phyloP scores from a whole-genome alignment of 2,797 vertebrate genomes.

The Sebastes flavidus region DNA sequence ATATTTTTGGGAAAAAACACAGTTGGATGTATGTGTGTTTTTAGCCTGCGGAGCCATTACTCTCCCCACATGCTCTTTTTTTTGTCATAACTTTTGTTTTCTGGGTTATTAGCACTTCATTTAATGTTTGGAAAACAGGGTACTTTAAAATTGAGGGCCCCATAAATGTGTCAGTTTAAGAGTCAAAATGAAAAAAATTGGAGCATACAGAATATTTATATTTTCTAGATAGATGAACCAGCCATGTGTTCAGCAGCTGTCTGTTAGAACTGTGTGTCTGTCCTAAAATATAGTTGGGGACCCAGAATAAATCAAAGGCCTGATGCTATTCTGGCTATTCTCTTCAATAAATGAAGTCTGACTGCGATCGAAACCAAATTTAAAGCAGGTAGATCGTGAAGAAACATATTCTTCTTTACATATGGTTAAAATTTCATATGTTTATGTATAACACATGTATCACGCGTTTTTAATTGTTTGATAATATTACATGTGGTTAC shows the following conservation, averaged over 20 bases:
- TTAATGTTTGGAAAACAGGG: constrained; percentile 5
- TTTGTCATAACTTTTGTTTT: constrained; percentile 5
- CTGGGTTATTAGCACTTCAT: constrained; percentile 16
- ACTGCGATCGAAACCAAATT: constrained; percentile 21
- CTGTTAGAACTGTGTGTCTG: constrained; percentile 24
- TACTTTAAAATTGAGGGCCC: background rate
- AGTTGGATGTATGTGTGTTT: background rate
- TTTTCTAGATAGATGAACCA: constrained; percentile 1
- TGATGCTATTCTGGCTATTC: background rate
- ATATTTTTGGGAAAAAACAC: background rate
- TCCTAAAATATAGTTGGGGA: constrained; percentile 39
- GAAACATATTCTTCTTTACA: constrained; percentile 7
- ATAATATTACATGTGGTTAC: constrained; percentile 6
- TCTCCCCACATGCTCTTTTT: background rate
- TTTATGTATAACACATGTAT: background rate
- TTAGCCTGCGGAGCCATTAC: background rate
- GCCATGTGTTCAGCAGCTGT: constrained; percentile 54
- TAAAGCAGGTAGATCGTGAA: constrained; percentile 24
- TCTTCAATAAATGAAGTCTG: constrained; percentile 18
- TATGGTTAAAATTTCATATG: background rate
- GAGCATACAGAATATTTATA: background rate
- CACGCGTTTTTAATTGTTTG: background rate
- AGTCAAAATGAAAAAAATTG: constrained; percentile 19
- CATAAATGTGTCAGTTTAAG: constrained; percentile 17
- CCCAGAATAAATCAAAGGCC: constrained; percentile 18